phyloP scores from a whole-genome alignment of 2,797 vertebrate genomes.

The Semotilus atromaculatus region DNA sequence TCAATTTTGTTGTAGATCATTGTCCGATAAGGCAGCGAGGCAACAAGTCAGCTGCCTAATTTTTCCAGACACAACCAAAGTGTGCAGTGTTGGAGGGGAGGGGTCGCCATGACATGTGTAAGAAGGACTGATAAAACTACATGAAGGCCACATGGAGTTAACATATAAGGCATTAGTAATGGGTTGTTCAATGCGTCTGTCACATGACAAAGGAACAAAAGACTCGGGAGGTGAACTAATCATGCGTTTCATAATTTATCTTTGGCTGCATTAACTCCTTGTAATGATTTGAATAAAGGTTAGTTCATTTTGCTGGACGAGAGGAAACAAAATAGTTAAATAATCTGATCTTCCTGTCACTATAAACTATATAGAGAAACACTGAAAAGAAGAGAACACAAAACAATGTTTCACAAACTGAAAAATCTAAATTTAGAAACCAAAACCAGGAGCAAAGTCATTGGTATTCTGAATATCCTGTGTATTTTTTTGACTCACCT shows the following conservation, averaged over 20 bases:
- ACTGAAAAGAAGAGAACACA: neutral
- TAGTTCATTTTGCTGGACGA: neutral
- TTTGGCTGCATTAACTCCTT: neutral
- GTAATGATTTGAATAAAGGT: neutral
- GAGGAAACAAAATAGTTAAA: neutral
- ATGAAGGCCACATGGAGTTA: neutral
- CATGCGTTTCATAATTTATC: neutral
- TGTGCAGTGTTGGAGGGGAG: too few relatives aligned
- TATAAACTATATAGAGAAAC: neutral
- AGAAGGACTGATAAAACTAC: neutral
- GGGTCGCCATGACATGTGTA: neutral
- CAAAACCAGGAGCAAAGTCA: neutral
- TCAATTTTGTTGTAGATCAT: too few relatives aligned
- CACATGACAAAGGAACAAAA: neutral
- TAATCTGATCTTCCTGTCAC: neutral
- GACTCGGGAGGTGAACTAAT: neutral
- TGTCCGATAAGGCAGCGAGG: too few relatives aligned
- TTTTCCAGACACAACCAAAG: too few relatives aligned
- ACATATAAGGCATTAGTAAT: neutral
- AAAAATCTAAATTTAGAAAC: neutral
- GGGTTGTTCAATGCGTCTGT: neutral
- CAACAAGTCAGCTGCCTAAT: too few relatives aligned
- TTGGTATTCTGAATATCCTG: neutral
- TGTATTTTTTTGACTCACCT: slow-evolving; percentile 64
- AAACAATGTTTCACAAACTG: neutral